Base-by-base conservation (phyloP, 2,888 invertebrate genomes). In the Mayetiola destructor region DNA sequence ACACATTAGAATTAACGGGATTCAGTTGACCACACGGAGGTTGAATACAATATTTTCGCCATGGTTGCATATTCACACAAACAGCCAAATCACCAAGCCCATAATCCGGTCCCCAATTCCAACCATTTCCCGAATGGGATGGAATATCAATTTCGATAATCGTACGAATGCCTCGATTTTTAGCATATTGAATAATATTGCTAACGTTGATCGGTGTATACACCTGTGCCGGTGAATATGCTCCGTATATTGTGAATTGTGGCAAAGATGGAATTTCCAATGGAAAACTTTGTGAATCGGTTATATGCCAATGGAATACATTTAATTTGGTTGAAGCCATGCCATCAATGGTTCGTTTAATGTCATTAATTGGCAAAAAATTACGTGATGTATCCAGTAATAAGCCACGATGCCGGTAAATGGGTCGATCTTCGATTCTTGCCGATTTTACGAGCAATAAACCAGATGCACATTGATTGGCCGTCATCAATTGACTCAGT, bases 231-330 rank as follows among this genome's bases (percentile, higher is more conserved):
- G 75, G 72, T 0, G 86, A 79, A 65, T 87, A 88, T 0, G 88
- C 85, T 0, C 88, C 88, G 64, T 78, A 85, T 58, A 77, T 79
- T 1, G 85, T 79, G 73, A 90, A 78, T 64, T 84, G 80, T 0
- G 88, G 88, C 20, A 85, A 79, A 39, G 81, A 75, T n/a, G 76
- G 75, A 0, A 85, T 81, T 65, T 86, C 84, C 65, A 92, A 75
- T 0, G 95, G 94, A 71, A 94, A 95, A 64, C 93, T 92, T 63
- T 94, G 93, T 1, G 89, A 82, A 70, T 95, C 95, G 0, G 88
- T 86, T 0, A 82, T 82, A 67, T 90, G 89, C 93, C 94, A 95
- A 67, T 95, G 95, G 48, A 95, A 80, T 0, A 91, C 87, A 67
- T 95, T 95, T 75, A 95, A 73, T 71, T 95, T 95, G 55, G 84